A percentile compares a stretch with the other conserved stretches of the same genome.
Conservation (phyloP, 2,888 invertebrate genomes). For the Nipponacmea schrenckii region DNA sequence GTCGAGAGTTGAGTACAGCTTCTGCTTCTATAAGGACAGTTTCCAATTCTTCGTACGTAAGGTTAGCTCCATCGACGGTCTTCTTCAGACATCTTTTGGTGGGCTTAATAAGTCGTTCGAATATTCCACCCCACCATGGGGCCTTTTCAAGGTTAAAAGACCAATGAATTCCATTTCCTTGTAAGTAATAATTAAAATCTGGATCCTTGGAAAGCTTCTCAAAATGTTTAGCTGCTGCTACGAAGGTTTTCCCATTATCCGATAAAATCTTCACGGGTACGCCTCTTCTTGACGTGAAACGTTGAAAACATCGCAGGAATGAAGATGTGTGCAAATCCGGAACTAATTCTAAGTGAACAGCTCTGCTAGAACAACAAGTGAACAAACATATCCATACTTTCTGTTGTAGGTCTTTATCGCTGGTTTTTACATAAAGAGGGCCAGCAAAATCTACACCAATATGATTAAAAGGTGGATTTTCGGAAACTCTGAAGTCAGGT, state of each 20-base stretch:
- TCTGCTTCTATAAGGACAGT: not conserved
- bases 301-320: not conserved
- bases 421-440: not conserved
- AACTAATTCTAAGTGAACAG: not conserved
- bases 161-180: not conserved
- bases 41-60: not conserved
- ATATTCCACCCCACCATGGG: constrained; percentile 4
- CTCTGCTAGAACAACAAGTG: not conserved
- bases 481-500: not conserved
- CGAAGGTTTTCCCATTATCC: not conserved
- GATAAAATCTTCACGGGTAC: not conserved
- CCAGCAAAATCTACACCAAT: not conserved
- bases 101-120: not conserved
- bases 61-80: not conserved
- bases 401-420: not conserved
- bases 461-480: not conserved
- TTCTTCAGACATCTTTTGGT: not conserved
- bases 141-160: not conserved
- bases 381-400: not conserved
- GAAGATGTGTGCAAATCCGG: not conserved
- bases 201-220: not conserved
- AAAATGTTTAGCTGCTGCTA: not conserved
- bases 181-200: not conserved
- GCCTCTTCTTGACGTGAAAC: not conserved
- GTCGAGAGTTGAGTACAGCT: not conserved